Evolutionary conservation across 64 coral and sea anemone species (phyloP).

Genomic region (Anthopleura sola): DNA sequence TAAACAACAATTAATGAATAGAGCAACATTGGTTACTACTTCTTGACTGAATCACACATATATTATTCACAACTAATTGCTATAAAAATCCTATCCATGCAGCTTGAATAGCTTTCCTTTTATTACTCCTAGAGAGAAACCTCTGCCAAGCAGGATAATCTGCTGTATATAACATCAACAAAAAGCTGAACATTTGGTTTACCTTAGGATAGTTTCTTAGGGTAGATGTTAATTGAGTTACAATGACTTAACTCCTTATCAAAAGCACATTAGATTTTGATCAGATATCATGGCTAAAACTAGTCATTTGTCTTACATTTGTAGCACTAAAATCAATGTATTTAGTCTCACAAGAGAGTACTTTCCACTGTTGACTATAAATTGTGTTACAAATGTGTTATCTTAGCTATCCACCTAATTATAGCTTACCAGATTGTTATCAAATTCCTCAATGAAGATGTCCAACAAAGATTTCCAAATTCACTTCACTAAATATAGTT

Average conservation of each 20-base stretch:
- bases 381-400: not conserved
- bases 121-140: too few relatives aligned
- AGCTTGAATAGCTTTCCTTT: too few relatives aligned
- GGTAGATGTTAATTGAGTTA: slow-evolving; percentile 1
- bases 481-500: not conserved
- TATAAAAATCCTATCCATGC: too few relatives aligned
- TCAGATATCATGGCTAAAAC: not conserved
- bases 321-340: not conserved
- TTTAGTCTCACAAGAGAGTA: not conserved
- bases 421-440: not conserved
- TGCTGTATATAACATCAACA: too few relatives aligned
- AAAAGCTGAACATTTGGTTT: too few relatives aligned
- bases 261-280: not conserved
- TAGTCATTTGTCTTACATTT: not conserved
- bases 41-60: too few relatives aligned
- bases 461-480: not conserved
- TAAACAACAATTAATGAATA: too few relatives aligned
- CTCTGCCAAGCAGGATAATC: too few relatives aligned
- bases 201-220: too few relatives aligned
- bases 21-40: too few relatives aligned
- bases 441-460: not conserved
- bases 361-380: not conserved
- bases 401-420: not conserved
- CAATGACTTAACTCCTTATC: not conserved
- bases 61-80: too few relatives aligned